phyloP scores from a whole-genome alignment of 2,888 invertebrate genomes.

The Lymantria dispar region DNA sequence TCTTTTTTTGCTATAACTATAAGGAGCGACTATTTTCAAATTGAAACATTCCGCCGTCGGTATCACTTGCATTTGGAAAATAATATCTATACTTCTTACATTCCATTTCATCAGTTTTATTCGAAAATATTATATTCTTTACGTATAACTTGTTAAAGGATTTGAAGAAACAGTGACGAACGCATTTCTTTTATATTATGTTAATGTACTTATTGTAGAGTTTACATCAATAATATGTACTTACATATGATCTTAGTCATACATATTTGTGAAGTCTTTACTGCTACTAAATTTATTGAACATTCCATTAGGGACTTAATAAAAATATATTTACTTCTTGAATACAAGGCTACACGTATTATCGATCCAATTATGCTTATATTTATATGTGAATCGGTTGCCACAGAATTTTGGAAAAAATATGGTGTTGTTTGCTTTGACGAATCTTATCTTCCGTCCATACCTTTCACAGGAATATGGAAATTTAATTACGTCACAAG shows the following conservation, averaged over 20 bases:
- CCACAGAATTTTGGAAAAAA: slow-evolving; percentile 17
- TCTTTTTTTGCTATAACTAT: slow-evolving; percentile 1
- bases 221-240: slow-evolving; percentile 27
- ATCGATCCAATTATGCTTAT: slow-evolving; percentile 18
- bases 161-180: slow-evolving; percentile 16
- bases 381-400: slow-evolving; percentile 11
- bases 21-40: slow-evolving; percentile 5
- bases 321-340: slow-evolving; percentile 17
- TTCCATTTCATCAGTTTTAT: slow-evolving; percentile 48
- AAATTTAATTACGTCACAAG: slow-evolving; percentile 9
- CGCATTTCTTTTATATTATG: slow-evolving; percentile 21
- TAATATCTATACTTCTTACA: slow-evolving; percentile 40
- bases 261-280: slow-evolving; percentile 20
- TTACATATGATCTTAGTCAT: slow-evolving; percentile 22
- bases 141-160: slow-evolving; percentile 11
- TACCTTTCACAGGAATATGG: slow-evolving; percentile 12
- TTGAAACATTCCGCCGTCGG: slow-evolving; percentile 19
- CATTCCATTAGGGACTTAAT: slow-evolving; percentile 35
- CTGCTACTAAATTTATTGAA: slow-evolving; percentile 25
- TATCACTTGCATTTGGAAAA: slow-evolving; percentile 21
- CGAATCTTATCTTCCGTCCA: slow-evolving; percentile 30
- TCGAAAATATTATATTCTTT: slow-evolving; percentile 16
- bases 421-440: slow-evolving; percentile 13
- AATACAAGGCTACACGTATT: slow-evolving; percentile 16
- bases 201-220: slow-evolving; percentile 27